Evolutionary conservation across 2,888 invertebrate genomes (phyloP).

Genomic region (Furcula furcula): DNA sequence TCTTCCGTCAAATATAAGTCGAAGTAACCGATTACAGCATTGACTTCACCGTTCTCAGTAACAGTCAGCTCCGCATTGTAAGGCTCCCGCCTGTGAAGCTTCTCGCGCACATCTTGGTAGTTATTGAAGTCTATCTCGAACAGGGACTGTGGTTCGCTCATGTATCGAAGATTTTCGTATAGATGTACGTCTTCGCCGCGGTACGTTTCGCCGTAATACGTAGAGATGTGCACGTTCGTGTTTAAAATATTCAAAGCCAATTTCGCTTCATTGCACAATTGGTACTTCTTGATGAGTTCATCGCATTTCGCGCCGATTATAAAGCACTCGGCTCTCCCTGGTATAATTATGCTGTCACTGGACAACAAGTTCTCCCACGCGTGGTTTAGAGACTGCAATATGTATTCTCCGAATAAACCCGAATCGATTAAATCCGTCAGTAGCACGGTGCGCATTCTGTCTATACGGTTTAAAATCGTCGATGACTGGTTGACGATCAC

Average conservation of each 20-base stretch:
- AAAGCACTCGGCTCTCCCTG: constrained; percentile 19
- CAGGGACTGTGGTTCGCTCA: constrained; percentile 16
- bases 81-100: constrained; percentile 8
- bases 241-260: constrained; percentile 7
- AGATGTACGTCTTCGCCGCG: constrained; percentile 16
- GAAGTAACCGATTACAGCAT: constrained; percentile 83
- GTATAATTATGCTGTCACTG: constrained; percentile 9
- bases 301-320: constrained; percentile 13
- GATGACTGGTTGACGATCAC: constrained; percentile 9
- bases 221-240: constrained; percentile 13
- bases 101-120: constrained; percentile 12
- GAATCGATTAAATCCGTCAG: constrained; percentile 17
- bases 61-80: constrained; percentile 8
- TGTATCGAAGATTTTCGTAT: constrained; percentile 18
- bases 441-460: constrained; percentile 11
- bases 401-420: constrained; percentile 26
- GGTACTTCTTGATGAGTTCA: constrained; percentile 11
- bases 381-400: constrained; percentile 82
- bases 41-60: constrained; percentile 13
- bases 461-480: constrained; percentile 4
- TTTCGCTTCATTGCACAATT: constrained; percentile 7
- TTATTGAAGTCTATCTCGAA: constrained; percentile 23
- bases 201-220: constrained; percentile 10
- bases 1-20: constrained; percentile 82
- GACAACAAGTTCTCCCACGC: constrained; percentile 71